These are phyloP conservation scores for Stratiomys singularior DNA, from an alignment of 2,888 invertebrate genomes.

Conservation along the genomic window DNA sequence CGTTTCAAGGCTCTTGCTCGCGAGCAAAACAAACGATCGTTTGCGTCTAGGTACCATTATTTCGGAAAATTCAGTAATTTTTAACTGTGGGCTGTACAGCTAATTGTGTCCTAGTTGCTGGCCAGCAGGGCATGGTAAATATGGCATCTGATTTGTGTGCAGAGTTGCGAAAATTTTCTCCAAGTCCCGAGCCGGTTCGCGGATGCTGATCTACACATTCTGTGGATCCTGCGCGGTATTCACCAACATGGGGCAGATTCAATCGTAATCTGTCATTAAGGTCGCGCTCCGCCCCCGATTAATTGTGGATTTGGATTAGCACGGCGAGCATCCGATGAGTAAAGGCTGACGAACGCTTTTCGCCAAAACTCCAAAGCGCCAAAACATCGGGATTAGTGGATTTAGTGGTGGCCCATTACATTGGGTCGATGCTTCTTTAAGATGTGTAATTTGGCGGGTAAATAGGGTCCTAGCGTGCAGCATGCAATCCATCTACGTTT, in stretches of 20 bases:
- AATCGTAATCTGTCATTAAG: conserved; percentile 38
- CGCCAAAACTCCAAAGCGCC: neutral
- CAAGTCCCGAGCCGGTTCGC: neutral
- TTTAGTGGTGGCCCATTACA: conserved; percentile 15
- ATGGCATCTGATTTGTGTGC: neutral
- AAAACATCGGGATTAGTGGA: no score
- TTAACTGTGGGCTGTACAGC: neutral
- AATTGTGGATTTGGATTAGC: conserved; percentile 32
- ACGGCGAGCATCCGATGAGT: neutral
- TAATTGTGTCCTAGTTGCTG: neutral
- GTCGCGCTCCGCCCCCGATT: conserved; percentile 30
- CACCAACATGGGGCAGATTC: conserved; percentile 6
- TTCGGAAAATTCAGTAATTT: neutral
- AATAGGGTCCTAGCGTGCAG: conserved; percentile 41
- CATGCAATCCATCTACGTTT: conserved; percentile 33
- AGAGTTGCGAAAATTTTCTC: neutral
- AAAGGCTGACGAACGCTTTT: neutral
- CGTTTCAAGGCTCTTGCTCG: neutral
- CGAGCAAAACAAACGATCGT: neutral
- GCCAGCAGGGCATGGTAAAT: neutral
- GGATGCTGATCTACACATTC: neutral
- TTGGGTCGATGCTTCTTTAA: conserved; percentile 38
- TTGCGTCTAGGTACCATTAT: neutral
- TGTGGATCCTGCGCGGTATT: neutral
- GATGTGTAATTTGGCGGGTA: conserved; percentile 35